A percentile compares a stretch with the other conserved stretches of the same genome.
phyloP scores from a whole-genome alignment of 2,797 vertebrate genomes.

The Sebastes matsubarae region DNA sequence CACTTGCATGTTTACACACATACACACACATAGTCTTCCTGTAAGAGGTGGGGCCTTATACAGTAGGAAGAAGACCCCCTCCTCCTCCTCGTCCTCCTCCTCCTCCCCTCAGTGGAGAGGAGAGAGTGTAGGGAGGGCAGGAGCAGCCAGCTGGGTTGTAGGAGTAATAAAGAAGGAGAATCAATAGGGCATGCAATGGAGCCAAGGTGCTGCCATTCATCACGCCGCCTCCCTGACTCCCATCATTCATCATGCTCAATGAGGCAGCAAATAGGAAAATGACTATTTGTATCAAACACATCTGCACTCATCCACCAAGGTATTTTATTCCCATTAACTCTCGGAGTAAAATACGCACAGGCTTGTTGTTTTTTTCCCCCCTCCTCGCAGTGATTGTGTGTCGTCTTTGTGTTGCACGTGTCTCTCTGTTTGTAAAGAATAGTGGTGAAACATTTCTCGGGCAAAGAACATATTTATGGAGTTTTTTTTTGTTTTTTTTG shows the following conservation, averaged over 20 bases:
- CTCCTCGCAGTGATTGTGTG: slow-evolving; percentile 43
- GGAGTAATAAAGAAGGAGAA: slow-evolving; percentile 99
- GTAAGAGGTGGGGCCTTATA: slow-evolving; percentile 60
- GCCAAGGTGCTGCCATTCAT: slow-evolving; percentile 99
- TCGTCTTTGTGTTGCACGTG: slow-evolving; percentile 59
- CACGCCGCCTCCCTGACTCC: slow-evolving; percentile 99
- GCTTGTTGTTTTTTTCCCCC: slow-evolving; percentile 84
- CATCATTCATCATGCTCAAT: slow-evolving; percentile 99
- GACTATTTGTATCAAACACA: slow-evolving; percentile 99
- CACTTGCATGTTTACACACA: slow-evolving; percentile 35
- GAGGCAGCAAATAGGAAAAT: slow-evolving; percentile 99
- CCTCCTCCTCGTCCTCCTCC: not conserved
- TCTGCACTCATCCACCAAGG: slow-evolving; percentile 99
- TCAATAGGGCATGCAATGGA: slow-evolving; percentile 99
- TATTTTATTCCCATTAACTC: slow-evolving; percentile 99
- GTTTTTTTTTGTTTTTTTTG: slow-evolving; percentile 66
- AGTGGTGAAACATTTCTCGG: slow-evolving; percentile 88
- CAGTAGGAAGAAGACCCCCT: slow-evolving; percentile 57
- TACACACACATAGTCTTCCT: slow-evolving; percentile 37
- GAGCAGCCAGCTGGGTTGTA: slow-evolving; percentile 99
- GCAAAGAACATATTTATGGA: slow-evolving; percentile 85
- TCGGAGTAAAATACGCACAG: slow-evolving; percentile 99
- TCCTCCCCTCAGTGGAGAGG: slow-evolving; percentile 51
- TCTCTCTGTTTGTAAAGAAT: slow-evolving; percentile 88
- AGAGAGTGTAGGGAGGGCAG: slow-evolving; percentile 74